These are phyloP conservation scores for Diadophis punctatus DNA, from an alignment of 2,113 vertebrate genomes.

Conservation along the genomic window DNA sequence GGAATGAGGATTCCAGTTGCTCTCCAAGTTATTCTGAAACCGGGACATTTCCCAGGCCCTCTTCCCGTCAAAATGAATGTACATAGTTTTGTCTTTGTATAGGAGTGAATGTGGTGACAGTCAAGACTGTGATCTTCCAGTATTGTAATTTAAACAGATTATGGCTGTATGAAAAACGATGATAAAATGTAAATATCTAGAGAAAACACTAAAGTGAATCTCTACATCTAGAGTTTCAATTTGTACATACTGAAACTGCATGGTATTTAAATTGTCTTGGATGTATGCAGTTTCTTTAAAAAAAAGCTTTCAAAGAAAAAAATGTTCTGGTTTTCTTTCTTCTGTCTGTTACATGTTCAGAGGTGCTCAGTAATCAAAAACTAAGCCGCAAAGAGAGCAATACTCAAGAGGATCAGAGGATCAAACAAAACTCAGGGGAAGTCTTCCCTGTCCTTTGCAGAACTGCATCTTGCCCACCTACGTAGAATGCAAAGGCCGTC, in stretches of 20 bases:
- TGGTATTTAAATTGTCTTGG: slow-evolving; percentile 89
- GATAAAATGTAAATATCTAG: slow-evolving; percentile 77
- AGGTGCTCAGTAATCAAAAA: neutral
- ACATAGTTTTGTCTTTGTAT: slow-evolving; percentile 74
- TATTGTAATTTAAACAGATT: slow-evolving; percentile 71
- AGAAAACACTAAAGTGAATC: slow-evolving; percentile 69
- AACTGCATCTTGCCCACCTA: neutral
- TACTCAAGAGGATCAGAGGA: neutral
- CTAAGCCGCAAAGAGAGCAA: neutral
- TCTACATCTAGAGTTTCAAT: slow-evolving; percentile 69
- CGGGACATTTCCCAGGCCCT: slow-evolving; percentile 67
- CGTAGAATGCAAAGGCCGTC: neutral
- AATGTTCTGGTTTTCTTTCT: slow-evolving; percentile 56
- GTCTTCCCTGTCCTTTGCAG: neutral
- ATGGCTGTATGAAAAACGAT: slow-evolving; percentile 67
- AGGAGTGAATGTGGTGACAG: slow-evolving; percentile 74
- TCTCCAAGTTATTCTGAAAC: slow-evolving; percentile 51
- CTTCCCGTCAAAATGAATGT: slow-evolving; percentile 68
- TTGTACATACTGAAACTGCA: slow-evolving; percentile 92
- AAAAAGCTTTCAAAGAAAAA: slow-evolving; percentile 66
- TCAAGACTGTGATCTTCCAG: slow-evolving; percentile 67
- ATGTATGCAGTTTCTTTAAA: slow-evolving; percentile 92
- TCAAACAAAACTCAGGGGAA: neutral
- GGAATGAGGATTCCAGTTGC: slow-evolving; percentile 40
- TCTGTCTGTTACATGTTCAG: neutral